These are phyloP conservation scores for Melopsittacus undulatus DNA, from an alignment of 2,797 vertebrate genomes.

Conservation along the genomic window DNA sequence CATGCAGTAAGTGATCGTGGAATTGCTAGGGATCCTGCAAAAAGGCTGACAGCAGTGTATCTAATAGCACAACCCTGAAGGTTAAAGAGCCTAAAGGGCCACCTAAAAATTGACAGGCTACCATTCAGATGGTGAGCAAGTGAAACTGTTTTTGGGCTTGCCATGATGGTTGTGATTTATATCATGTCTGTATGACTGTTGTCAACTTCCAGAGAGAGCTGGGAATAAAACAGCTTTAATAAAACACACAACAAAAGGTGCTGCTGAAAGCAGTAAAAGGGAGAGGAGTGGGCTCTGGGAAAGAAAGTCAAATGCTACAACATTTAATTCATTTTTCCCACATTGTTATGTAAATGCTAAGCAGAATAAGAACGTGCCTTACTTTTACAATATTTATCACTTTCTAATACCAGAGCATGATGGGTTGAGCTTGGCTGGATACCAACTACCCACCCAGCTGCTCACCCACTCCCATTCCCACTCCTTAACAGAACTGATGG, in stretches of 20 bases:
- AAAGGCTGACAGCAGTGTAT: neutral
- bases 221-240: neutral
- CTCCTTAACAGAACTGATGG: neutral
- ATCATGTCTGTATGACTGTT: neutral
- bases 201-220: neutral
- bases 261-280: neutral
- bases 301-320: neutral
- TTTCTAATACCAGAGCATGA: neutral
- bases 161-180: neutral
- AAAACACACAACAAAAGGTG: neutral
- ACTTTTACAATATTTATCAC: neutral
- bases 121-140: neutral
- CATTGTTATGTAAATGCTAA: neutral
- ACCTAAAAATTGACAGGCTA: neutral
- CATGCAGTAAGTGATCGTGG: neutral
- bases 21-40: neutral
- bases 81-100: neutral
- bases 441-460: neutral
- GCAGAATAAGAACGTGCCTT: neutral
- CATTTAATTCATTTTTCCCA: neutral
- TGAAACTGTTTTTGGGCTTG: neutral
- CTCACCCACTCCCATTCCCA: neutral
- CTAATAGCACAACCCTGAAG: neutral
- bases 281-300: neutral
- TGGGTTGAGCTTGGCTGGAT: neutral